Evolutionary conservation across 2,113 vertebrate genomes (phyloP), one percentile per base, ranked within the genome.

Genomic region (Hemicordylus capensis): DNA sequence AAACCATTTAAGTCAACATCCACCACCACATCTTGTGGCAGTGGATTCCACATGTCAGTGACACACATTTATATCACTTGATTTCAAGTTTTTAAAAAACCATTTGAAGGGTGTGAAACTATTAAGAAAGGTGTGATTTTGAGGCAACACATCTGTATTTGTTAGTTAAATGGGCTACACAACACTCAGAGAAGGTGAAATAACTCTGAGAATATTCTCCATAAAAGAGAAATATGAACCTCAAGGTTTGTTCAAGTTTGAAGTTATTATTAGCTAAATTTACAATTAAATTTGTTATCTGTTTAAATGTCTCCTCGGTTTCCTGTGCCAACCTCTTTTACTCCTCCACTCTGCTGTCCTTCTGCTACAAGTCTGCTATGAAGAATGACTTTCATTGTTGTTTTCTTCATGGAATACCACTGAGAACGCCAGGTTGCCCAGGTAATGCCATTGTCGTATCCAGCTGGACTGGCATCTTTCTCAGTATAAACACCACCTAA

Each of bases 371-470:
- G 77, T 94, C 98, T 97, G 84, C 93, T 98, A 86, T 97, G 93
- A 26, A 98, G 98, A 61, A 99, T 99, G 58, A 99, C 76, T 95
- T 99, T 99, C 98, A 99, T 99, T 46, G 97, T 95, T 56, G 97
- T 97, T 92, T 97, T 97, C 93, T 99, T 99, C 96, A 99, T 92
- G 44, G 98, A 99, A 91, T 99, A 98, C 98, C 98, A 99, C 80
- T 97, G 97, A 85, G 86, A 67, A 87, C 96, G 98, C 98, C 98
- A 99, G 0, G 98, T 99, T 69, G 95, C 96, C 98, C 98, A 99
- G 89, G 97, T 98, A 86, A 99, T 98, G 76, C 99, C 98, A 10
- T 99, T 98, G 93, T 99, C 98, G 44, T 80, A 97, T 54, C 97
- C 97, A 3, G 37, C 24, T 51, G 97, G 90, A 14, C 96, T 96